Evolutionary conservation across 2,113 vertebrate species (phyloP).

Genomic region (Anguilla japonica): DNA sequence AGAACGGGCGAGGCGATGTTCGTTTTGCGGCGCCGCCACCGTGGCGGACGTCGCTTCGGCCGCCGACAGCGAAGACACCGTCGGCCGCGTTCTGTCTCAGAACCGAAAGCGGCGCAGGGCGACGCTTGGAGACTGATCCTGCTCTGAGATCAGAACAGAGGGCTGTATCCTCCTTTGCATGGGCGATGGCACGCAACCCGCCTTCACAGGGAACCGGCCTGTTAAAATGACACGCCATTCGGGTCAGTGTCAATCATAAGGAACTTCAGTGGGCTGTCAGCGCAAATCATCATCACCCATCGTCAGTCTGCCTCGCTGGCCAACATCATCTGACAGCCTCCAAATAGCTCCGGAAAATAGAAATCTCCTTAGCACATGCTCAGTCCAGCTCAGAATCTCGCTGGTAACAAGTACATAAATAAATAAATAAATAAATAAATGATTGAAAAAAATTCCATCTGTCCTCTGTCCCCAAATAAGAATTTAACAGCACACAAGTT

Average conservation of each 20-base stretch:
- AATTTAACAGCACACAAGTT: too few relatives aligned
- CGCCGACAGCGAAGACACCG: neutral
- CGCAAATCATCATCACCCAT: neutral
- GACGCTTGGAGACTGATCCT: neutral
- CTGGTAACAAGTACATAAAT: too few relatives aligned
- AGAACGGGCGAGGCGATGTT: neutral
- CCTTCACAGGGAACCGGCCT: neutral
- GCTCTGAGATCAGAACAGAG: neutral
- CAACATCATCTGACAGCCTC: neutral
- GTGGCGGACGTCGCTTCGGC: neutral
- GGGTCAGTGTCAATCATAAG: neutral
- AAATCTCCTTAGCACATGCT: neutral
- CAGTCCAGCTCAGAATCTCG: too few relatives aligned
- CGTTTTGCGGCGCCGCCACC: neutral
- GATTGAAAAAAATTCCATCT: too few relatives aligned
- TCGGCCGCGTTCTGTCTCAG: neutral
- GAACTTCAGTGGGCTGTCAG: neutral
- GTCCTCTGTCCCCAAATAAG: too few relatives aligned
- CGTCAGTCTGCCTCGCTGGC: neutral
- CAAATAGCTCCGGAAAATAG: neutral
- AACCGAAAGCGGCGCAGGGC: neutral
- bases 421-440: too few relatives aligned
- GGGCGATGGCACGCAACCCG: too few relatives aligned
- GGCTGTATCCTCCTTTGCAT: neutral
- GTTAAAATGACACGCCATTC: neutral